Base-by-base conservation (phyloP, 2,797 vertebrate genomes). In the Squalus acanthias region DNA sequence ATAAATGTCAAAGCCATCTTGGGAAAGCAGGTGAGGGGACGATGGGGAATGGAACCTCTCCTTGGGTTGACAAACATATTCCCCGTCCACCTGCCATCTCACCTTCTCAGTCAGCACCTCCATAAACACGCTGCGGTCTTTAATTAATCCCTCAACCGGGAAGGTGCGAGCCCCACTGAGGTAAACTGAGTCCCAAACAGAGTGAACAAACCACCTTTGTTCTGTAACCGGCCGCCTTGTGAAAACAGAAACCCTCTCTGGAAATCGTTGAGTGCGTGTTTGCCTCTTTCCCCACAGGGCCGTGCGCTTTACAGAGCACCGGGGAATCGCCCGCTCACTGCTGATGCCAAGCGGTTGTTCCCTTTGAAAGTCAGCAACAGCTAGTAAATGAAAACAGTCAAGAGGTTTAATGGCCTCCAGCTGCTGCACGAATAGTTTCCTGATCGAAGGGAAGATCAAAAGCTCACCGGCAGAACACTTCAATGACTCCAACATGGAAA, bases 311-410 rank as follows among this genome's bases (percentile, higher is more conserved):
- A 29, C 24, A 57, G 53, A 60, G 8, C 53, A 89, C 85, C 29
- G 8, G 88, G 88, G 57, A 91, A 15, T 63, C 46, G 10, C 50
- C 87, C 60, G n/a, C 63, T 20, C 39, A 69, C 92, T 50, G 15
- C 67, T 95, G 65, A 70, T 70, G 39, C 39, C 65, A 46, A 26
- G 65, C 67, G 53, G n/a, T 22, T 94, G 65, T 46, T 69, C 17
- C 53, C 65, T 69, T 46, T 69, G 2, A 94, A 46, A 46, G 13
- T 92, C 29, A 67, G 91, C 13, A 46, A 46, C 20, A 9, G n/a
- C 65, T 9, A 94, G 63, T 46, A 20, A 94, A 94, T 94, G 63
- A n/a, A 69, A 94, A 94, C 91, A 94, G 63, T 20, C 63, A 46
- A 94, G 63, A 69, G 8, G 8, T 39, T 69, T 94, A 69, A 94